Percentiles rank a stretch among this genome's conserved stretches.
These are phyloP conservation scores for Medauroidea extradentata DNA, from an alignment of 1,140 invertebrate genomes.

Conservation along the genomic window DNA sequence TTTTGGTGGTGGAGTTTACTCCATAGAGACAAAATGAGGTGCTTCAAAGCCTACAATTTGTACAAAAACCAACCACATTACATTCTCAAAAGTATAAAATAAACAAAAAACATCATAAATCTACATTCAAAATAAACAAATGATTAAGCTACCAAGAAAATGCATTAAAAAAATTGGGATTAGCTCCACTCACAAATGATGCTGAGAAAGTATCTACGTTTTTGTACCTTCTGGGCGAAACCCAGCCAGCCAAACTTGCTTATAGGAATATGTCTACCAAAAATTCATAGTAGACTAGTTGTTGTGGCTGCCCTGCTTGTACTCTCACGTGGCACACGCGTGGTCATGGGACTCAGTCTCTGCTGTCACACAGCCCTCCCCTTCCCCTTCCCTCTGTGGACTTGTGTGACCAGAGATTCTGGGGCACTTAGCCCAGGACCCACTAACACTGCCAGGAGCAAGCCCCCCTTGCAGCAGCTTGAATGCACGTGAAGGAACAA, in stretches of 20 bases:
- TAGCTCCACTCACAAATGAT: background rate
- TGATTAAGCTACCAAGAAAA: slow-evolving; percentile 5
- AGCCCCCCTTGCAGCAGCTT: slow-evolving; percentile 34
- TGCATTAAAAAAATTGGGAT: slow-evolving; percentile 9
- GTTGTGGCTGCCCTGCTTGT: background rate
- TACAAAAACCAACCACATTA: slow-evolving; percentile 6
- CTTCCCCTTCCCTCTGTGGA: background rate
- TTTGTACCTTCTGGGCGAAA: slow-evolving; percentile 14
- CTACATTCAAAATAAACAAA: slow-evolving; percentile 8
- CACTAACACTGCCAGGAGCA: slow-evolving; percentile 22
- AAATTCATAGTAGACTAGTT: background rate
- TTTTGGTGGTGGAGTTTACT: slow-evolving; percentile 34
- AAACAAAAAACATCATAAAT: slow-evolving; percentile 11
- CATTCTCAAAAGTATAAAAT: slow-evolving; percentile 15
- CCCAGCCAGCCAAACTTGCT: slow-evolving; percentile 7
- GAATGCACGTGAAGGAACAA: slow-evolving; percentile 51
- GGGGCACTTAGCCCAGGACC: slow-evolving; percentile 27
- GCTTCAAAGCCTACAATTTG: slow-evolving; percentile 5
- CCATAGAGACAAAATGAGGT: slow-evolving; percentile 18
- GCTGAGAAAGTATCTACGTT: slow-evolving; percentile 3
- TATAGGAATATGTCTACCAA: slow-evolving; percentile 13
- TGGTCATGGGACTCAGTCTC: slow-evolving; percentile 1
- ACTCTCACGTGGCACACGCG: slow-evolving; percentile 6
- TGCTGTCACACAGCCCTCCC: background rate
- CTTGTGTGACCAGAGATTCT: slow-evolving; percentile 18